Evolutionary conservation across 1,140 invertebrate species (phyloP), one percentile per base, ranked within the genome.

Genomic region (Ptiloglossa arizonensis): DNA sequence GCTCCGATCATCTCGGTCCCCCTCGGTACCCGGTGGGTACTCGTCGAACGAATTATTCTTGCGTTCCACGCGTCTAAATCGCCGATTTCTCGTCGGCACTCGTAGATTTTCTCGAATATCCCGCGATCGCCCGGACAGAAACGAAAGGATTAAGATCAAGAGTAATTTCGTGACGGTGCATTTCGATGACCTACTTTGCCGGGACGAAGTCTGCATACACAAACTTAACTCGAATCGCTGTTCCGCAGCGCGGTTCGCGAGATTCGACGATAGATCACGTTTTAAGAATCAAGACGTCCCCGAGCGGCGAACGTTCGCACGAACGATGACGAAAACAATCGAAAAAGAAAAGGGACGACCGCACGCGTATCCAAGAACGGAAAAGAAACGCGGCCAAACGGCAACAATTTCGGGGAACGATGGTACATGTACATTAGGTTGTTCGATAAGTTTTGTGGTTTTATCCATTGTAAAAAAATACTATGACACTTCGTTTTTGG

Each of bases 181-280:
- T 85, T 80, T 74, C 80, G 82, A 85, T 52, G 79, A 67, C 54
- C 83, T 70, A 81, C 68, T 84, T 84, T 59, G 15, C 50, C 27
- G n/a, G 15, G 60, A 50, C 63, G 41, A 71, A 63, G 60, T 52
- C 68, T 76, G 82, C 81, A 77, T 75, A 79, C 67, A 75, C 52
- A 72, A 80, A 80, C 68, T 83, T 75, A 71, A 71, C 56, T 22
- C 3, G 38, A 67, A 35, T 24, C 52, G 56, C 6, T 29, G 54
- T 60, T 59, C 62, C 44, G 29, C 15, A 0, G 11, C 48, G 67
- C 56, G 50, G 29, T 48, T 54, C 19, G 24, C 11, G 22, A 85
- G 83, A 85, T 85, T 67, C 78, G 13, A 46, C 62, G 82, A 85
- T 85, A 85, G 83, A 81, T 84, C 83, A 85, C 83, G 82, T 85